Percentiles rank a stretch among this genome's conserved stretches.
Conservation (phyloP, 2,888 invertebrate genomes). For the Apotomis turbidana region DNA sequence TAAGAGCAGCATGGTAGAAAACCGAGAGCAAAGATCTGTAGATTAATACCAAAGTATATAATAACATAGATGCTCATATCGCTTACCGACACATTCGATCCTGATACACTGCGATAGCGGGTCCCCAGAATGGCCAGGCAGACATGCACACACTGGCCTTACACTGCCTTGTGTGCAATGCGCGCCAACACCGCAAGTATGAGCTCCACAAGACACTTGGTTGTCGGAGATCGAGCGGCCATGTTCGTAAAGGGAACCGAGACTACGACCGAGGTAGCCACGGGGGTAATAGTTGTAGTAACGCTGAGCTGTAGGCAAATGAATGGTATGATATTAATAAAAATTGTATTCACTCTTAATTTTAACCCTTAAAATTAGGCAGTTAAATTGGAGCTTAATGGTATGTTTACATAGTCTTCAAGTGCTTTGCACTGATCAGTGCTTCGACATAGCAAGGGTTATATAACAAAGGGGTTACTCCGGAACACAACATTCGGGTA, state of each 20-base stretch:
- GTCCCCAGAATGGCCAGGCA: constrained; percentile 91
- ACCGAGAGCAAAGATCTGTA: too few species aligned
- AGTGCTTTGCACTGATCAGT: too few species aligned
- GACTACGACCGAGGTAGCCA: constrained; percentile 64
- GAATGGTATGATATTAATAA: neutral
- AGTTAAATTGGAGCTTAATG: too few species aligned
- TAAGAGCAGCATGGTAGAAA: too few species aligned
- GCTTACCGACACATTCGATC: constrained; percentile 88
- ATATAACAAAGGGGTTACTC: too few species aligned
- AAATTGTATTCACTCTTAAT: neutral
- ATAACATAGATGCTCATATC: neutral
- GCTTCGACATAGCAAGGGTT: too few species aligned
- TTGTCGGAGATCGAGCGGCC: constrained; percentile 78
- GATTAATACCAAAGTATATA: too few species aligned
- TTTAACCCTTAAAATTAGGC: too few species aligned
- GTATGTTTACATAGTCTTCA: too few species aligned
- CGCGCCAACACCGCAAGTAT: constrained; percentile 87
- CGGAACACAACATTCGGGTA: too few species aligned
- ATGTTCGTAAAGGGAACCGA: constrained; percentile 63
- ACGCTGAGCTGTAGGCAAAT: constrained; percentile 61
- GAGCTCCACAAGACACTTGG: constrained; percentile 78
- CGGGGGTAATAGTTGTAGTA: constrained; percentile 68
- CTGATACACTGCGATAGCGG: constrained; percentile 89
- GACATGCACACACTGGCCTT: constrained; percentile 91
- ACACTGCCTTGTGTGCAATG: constrained; percentile 87